Base-by-base conservation (phyloP, 2,888 invertebrate genomes). In the Drosophila paramelanica region DNA sequence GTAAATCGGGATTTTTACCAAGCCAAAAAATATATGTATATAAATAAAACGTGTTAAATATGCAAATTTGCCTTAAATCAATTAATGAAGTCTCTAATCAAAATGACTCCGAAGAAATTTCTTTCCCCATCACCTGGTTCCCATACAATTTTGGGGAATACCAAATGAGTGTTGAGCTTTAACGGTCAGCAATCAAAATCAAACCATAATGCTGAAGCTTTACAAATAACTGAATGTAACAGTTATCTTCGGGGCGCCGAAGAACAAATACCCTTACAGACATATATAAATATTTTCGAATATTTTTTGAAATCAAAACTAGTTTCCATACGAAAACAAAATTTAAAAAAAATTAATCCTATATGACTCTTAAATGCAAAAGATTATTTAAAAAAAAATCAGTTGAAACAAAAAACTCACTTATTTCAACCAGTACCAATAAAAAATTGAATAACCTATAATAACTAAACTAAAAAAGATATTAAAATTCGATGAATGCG, bases 1-100 rank as follows among this genome's bases (percentile, higher is more conserved):
- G 47, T 61, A 68, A 52, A 33, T 66, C 39, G 51, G 78, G 81
- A 66, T 65, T 81, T 80, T 73, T 58, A 49, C 57, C 46, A 53
- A 50, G 66, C 65, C 55, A 11, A 36, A 36, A 13, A 13, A 27
- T 23, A 36, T 5, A 27, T 23, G 13, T 5, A 13, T 27, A 14
- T 42, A 50, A 10, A 43, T 38, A 13, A 25, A 52, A 70, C 50
- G 69, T 78, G 84, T 65, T 84, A 81, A 81, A 85, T 85, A 84
- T 84, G 85, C 79, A 84, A 84, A 84, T 84, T 67, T 14, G 33
- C 31, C 25, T 47, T 64, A 70, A 84, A 73, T 79, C 74, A 68
- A 80, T 82, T 84, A 67, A 67, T 80, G 38, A 67, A 73, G 65
- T 68, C 66, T 67, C 64, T 62, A 42, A 31, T 17, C 41, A 10